Evolutionary conservation across 2,797 vertebrate species (phyloP).

Genomic region (Sebastes nivosus): DNA sequence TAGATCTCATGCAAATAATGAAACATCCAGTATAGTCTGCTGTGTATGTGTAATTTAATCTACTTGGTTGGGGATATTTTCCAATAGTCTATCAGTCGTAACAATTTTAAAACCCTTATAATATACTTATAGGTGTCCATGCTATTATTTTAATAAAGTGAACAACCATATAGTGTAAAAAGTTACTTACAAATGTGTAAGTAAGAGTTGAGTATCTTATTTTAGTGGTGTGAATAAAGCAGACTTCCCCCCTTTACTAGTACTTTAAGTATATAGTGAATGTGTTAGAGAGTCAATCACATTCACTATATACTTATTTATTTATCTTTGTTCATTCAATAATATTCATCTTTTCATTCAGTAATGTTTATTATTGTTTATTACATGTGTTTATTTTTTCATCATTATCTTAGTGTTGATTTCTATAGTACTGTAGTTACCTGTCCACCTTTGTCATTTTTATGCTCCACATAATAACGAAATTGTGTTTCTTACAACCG

Average conservation of each 20-base stretch:
- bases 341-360: neutral
- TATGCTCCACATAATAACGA: no score
- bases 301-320: neutral
- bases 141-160: neutral
- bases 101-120: neutral
- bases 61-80: neutral
- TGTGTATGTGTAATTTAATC: no score
- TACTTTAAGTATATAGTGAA: no score
- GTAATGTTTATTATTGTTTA: no score
- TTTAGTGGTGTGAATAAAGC: neutral
- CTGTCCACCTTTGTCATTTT: neutral
- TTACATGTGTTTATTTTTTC: no score
- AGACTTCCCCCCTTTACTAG: neutral
- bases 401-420: no score
- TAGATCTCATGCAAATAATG: neutral
- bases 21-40: no score
- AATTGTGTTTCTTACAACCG: no score
- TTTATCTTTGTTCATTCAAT: neutral
- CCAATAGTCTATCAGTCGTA: neutral
- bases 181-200: neutral
- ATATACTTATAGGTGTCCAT: neutral
- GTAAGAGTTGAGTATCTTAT: neutral
- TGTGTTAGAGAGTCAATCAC: no score
- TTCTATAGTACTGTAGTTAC: neutral
- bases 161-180: neutral